Base-by-base conservation (phyloP, 2,888 invertebrate genomes). In the Thelaira solivaga region DNA sequence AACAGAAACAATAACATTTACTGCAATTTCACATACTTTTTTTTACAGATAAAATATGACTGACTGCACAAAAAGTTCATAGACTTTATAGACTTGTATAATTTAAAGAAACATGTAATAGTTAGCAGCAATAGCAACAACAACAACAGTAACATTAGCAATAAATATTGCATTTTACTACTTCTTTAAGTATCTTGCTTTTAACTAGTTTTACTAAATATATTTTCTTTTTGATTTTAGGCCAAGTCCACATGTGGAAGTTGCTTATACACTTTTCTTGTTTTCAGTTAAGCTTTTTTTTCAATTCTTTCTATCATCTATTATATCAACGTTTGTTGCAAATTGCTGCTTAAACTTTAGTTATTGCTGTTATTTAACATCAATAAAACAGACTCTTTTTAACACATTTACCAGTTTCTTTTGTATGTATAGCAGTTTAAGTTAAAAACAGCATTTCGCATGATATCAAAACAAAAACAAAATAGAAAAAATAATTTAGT, bases 191-290 rank as follows among this genome's bases (percentile, higher is more conserved):
- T 55, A 49, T 7, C 61, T 39, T 11, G 39, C 29, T 16, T 53
- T 62, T 36, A 73, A 72, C 76, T 51, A 68, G 76, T 78, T 78
- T 73, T 68, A 20, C 43, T n/a, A n/a, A n/a, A n/a, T n/a, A 51
- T 51, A 31, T 43, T 51, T 53, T 45, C 53, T 49, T 20, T 5
- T 65, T 45, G 36, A 55, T 79, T 75, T 79, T 79, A 79, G 79
- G 79, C 79, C 79, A 79, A 79, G 75, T 62, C 79, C 75, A 72
- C 71, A 79, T 78, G 73, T 78, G 77, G 77, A 78, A 73, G 77
- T 73, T 73, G 67, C 10, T 31, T 39, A 61, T 36, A 34, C 11
- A 59, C 10, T n/a, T n/a, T n/a, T n/a, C n/a, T n/a, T n/a, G n/a
- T n/a, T n/a, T n/a, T 7, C 13, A 36, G 1, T 16, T 57, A 26